Percentiles rank a stretch among this genome's conserved stretches.
Evolutionary conservation across 2,888 invertebrate species (phyloP).

Genomic region (Chloroclystis v-ata): DNA sequence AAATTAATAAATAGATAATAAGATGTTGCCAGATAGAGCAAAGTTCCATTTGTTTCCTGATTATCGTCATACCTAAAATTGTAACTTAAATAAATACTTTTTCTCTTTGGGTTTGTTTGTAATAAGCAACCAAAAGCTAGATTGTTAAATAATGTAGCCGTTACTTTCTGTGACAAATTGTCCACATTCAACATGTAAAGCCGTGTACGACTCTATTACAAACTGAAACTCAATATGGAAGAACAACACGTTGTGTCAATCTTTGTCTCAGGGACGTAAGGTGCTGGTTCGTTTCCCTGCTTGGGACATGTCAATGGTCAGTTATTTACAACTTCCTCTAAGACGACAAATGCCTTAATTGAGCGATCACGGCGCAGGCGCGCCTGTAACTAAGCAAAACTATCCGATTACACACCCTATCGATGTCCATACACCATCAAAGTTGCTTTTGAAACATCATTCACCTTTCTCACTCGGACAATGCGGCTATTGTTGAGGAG

Average conservation of each 20-base stretch:
- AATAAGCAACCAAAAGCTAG: too few species aligned
- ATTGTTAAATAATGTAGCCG: too few species aligned
- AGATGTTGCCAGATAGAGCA: too few species aligned
- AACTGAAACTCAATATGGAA: neutral
- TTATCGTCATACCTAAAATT: too few species aligned
- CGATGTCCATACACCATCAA: conserved; percentile 43
- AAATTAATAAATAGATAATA: too few species aligned
- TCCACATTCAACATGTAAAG: neutral
- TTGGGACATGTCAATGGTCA: conserved; percentile 25
- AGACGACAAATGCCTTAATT: conserved; percentile 65
- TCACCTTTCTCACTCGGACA: conserved; percentile 27
- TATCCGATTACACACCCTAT: conserved; percentile 65
- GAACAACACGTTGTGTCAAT: too few species aligned
- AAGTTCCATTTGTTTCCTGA: too few species aligned
- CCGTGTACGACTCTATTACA: neutral
- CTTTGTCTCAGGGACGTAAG: neutral
- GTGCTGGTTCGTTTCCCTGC: neutral
- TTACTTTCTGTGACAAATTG: neutral
- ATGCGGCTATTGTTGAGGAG: neutral
- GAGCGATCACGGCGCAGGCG: conserved; percentile 60
- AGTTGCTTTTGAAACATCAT: conserved; percentile 37
- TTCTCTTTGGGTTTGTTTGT: too few species aligned
- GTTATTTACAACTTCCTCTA: conserved; percentile 68
- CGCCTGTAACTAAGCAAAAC: conserved; percentile 57
- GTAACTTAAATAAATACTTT: too few species aligned